Base-by-base conservation (phyloP, 37 sponge, comb jelly and placozoan species). In the Diacarnus erythraeanus region DNA sequence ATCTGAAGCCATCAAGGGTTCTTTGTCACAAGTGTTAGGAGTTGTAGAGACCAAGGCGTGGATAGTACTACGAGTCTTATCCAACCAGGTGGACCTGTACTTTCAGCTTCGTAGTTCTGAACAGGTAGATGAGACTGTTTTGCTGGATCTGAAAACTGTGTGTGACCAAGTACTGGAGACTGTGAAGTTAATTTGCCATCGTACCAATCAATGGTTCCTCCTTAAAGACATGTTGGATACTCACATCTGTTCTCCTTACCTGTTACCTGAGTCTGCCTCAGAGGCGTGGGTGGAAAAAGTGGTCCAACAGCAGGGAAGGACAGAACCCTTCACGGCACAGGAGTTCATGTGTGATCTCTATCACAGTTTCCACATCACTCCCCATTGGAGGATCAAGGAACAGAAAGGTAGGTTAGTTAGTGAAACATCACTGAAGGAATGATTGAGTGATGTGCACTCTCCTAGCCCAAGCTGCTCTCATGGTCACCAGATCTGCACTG, bases 211-310 rank as follows among this genome's bases (percentile, higher is more conserved):
- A 75, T 85, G 82, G 82, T 82, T 80, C 75, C 60, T 90, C 59
- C 74, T 90, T 29, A 81, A 82, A 67, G 86, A 90, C 41, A 65
- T 90, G 78, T 30, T 90, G 59, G 86, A 90, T n/a, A 90, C 86
- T 26, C 78, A 64, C 3, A 31, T 38, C 27, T 90, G 91, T 58
- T 75, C 78, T 15, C 76, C 78, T 21, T 77, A 78, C 20, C 75
- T 90, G 22, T 67, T 90, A 58, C 75, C 83, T 1, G 91, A 82
- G 68, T 78, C 79, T 22, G 77, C 75, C 27, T 72, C 91, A 0
- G 83, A 82, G 26, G 86, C 78, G 18, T 90, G 91, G 91, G 79
- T 85, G 63, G 72, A 71, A 8, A 64, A 60, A 61, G 63, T 77
- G 35, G 84, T 77, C 42, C 23, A 59, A 20, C 29, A 20, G 70